A percentile compares a stretch with the other conserved stretches of the same genome.
These are phyloP conservation scores for Alethe castanea DNA, from an alignment of 2,113 vertebrate species.

Conservation along the genomic window DNA sequence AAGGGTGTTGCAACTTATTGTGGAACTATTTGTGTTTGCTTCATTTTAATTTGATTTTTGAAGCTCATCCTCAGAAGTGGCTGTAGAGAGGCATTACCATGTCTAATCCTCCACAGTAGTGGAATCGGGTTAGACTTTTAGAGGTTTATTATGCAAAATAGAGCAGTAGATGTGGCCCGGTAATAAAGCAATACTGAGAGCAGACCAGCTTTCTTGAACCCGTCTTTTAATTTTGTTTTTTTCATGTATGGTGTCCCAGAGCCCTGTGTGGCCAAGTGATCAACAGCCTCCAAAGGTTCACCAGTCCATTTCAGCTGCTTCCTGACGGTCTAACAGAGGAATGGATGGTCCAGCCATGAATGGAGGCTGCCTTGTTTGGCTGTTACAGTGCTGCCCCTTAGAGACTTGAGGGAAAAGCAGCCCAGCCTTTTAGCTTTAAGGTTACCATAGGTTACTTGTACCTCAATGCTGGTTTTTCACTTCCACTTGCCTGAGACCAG, in stretches of 20 bases:
- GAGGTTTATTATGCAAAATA: not conserved
- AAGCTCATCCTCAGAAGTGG: conserved; percentile 15
- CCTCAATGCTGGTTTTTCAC: not conserved
- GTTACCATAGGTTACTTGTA: not conserved
- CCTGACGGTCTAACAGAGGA: not conserved
- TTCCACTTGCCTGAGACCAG: not conserved
- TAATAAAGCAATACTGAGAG: not conserved
- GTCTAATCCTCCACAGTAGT: not conserved
- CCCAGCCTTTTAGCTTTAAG: not conserved
- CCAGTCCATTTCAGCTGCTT: not conserved
- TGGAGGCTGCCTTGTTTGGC: not conserved
- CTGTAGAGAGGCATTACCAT: not conserved
- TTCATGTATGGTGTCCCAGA: not conserved
- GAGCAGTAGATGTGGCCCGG: not conserved
- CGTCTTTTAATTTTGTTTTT: not conserved
- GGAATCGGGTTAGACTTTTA: not conserved
- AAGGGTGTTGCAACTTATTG: not conserved
- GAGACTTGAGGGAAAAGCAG: not conserved
- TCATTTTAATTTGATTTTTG: conserved; percentile 37
- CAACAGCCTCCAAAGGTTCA: not conserved
- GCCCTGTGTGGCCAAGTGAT: not conserved
- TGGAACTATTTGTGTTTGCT: conserved; percentile 6
- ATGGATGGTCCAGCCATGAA: not conserved
- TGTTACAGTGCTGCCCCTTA: not conserved
- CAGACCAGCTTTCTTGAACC: not conserved